Base-by-base conservation (phyloP, 2,797 vertebrate genomes). In the Crenuchus spilurus region DNA sequence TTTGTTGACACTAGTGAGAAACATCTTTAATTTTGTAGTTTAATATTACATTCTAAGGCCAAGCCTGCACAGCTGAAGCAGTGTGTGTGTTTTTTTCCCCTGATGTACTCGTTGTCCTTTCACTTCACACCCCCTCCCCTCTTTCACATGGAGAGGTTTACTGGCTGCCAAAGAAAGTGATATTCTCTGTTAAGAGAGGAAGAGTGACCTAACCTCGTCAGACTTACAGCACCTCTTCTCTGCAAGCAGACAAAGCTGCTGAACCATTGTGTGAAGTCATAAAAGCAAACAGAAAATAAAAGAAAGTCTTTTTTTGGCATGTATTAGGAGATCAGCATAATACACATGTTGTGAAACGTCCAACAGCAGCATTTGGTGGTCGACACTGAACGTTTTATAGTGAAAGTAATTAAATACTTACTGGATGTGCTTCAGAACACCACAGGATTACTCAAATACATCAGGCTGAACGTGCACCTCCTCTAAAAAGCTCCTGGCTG, bases 271-370 rank as follows among this genome's bases (percentile, higher is more conserved):
- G 14, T 68, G 41, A 35, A 31, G 49, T 71, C 76, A 78, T 57
- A 78, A 39, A 18, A 64, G n/a, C n/a, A 31, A 41, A 63, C 67
- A 74, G 24, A 62, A 30, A 67, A 24, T 24, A 24, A 64, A 30
- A 30, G 9, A 48, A 46, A 31, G 61, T 16, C n/a, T 33, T 48
- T 7, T n/a, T 65, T 62, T 78, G 61, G 67, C 67, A 44, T 66
- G 41, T 18, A 33, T 66, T 71, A 65, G 57, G 57, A 60, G 63
- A 52, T 64, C 52, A 41, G 69, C 42, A 61, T 58, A 73, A 77
- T 76, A 80, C 77, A 66, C 68, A 72, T 83, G 80, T 82, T 74
- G 80, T 70, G 60, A 79, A 84, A 76, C 55, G 62, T 76, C 66
- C 67, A 76, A 31, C 67, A 81, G 42, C 30, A 6, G 61, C 33